Percentiles rank a stretch among this genome's conserved stretches.
Conservation (phyloP, 1,140 invertebrate genomes). For the Drosophila sulfurigaster region DNA sequence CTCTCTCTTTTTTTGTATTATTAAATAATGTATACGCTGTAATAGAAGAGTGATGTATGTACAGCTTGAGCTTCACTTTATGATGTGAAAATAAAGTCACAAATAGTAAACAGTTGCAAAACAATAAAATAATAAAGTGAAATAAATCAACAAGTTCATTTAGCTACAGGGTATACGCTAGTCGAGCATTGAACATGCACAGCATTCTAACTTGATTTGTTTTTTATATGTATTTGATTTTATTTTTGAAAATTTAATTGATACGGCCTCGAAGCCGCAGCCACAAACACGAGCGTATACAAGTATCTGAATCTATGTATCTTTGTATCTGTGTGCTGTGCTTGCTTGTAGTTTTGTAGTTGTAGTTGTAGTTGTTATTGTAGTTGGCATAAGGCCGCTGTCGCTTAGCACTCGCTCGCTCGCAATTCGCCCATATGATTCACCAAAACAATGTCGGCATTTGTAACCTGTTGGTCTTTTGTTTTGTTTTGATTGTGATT, state of each 20-base stretch:
- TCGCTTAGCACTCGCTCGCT: not conserved
- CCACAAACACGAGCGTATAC: not conserved
- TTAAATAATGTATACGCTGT: not conserved
- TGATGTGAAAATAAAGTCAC: no score
- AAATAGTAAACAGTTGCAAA: no score
- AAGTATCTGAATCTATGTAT: slow-evolving; percentile 6
- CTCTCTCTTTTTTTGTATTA: not conserved
- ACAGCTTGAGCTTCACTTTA: no score
- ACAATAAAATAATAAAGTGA: not conserved
- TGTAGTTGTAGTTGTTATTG: not conserved
- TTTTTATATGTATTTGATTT: slow-evolving; percentile 7
- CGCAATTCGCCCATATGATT: slow-evolving; percentile 33
- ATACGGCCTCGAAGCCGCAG: slow-evolving; percentile 54
- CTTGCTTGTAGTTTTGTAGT: slow-evolving; percentile 1
- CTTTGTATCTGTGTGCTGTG: not conserved
- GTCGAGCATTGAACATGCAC: not conserved
- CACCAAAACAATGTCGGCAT: slow-evolving; percentile 57
- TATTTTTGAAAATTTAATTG: slow-evolving; percentile 55
- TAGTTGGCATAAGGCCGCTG: slow-evolving; percentile 18
- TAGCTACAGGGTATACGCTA: not conserved
- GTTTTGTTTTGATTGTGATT: slow-evolving; percentile 25
- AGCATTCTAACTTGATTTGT: slow-evolving; percentile 1
- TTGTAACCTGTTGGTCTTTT: slow-evolving; percentile 57
- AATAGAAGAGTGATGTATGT: not conserved
- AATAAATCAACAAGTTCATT: not conserved